phyloP scores from a whole-genome alignment of 2,113 vertebrate genomes.

The Plectropomus leopardus region DNA sequence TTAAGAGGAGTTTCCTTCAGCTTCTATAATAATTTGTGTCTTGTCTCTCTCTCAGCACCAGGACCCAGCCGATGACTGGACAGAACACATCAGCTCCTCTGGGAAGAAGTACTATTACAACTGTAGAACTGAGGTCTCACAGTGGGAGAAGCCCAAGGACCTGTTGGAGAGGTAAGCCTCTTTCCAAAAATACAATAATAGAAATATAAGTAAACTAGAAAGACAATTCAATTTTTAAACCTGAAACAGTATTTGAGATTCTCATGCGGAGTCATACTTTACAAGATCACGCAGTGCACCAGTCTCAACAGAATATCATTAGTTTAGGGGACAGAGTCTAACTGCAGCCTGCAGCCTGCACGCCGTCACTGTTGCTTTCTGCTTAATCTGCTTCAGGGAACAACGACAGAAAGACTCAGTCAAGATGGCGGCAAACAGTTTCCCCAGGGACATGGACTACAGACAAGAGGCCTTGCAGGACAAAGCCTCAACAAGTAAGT shows the following conservation, averaged over 20 bases:
- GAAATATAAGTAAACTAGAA: neutral
- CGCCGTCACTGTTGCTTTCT: slow-evolving; percentile 9
- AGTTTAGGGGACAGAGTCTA: neutral
- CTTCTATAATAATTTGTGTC: neutral
- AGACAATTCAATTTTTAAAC: neutral
- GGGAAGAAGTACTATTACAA: slow-evolving; percentile 99
- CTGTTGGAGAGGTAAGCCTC: slow-evolving; percentile 94
- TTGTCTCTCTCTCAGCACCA: slow-evolving; percentile 81
- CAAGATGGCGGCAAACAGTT: slow-evolving; percentile 95
- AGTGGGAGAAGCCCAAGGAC: slow-evolving; percentile 99
- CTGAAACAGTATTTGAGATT: neutral
- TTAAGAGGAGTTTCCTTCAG: neutral
- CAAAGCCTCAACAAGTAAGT: slow-evolving; percentile 92
- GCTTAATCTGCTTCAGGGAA: slow-evolving; percentile 86
- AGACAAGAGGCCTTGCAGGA: slow-evolving; percentile 99
- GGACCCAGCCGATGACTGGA: slow-evolving; percentile 98
- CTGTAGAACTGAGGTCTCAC: slow-evolving; percentile 98
- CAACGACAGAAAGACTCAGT: slow-evolving; percentile 97
- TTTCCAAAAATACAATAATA: slow-evolving; percentile 5
- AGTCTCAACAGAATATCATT: neutral
- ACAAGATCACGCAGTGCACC: neutral
- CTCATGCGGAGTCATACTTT: neutral
- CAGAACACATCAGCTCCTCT: slow-evolving; percentile 99
- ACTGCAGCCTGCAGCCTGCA: neutral
- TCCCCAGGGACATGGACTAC: slow-evolving; percentile 99